Evolutionary conservation across 2,113 vertebrate genomes (phyloP).

Genomic region (Oryzias javanicus): DNA sequence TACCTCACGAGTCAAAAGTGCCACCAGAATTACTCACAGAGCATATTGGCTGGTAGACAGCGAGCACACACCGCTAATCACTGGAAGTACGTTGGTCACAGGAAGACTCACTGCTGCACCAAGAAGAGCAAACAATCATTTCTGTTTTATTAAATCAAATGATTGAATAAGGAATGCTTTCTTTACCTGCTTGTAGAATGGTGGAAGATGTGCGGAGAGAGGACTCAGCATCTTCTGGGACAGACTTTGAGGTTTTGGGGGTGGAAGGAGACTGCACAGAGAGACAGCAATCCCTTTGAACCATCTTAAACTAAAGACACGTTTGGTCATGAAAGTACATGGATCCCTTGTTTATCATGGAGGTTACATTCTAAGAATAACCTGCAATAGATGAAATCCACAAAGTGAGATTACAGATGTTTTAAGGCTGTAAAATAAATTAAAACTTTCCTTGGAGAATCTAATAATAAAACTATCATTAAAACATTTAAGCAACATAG

Average conservation of each 20-base stretch:
- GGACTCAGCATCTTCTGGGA: not conserved
- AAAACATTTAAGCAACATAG: too few relatives aligned
- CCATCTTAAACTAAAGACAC: too few relatives aligned
- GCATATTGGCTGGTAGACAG: slow-evolving; percentile 16
- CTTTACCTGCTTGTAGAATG: slow-evolving; percentile 37
- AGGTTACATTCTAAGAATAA: too few relatives aligned
- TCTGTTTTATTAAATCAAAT: not conserved
- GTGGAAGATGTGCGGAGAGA: not conserved
- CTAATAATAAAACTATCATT: too few relatives aligned
- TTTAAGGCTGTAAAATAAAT: too few relatives aligned
- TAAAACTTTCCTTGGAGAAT: too few relatives aligned
- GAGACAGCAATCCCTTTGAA: slow-evolving; percentile 5
- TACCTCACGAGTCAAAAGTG: not conserved
- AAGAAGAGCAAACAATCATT: not conserved
- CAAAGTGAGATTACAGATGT: too few relatives aligned
- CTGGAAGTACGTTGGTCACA: slow-evolving; percentile 36
- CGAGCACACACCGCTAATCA: slow-evolving; percentile 62
- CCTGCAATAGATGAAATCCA: too few relatives aligned
- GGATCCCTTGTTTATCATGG: too few relatives aligned
- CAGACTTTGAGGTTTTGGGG: slow-evolving; percentile 7
- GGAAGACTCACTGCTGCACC: slow-evolving; percentile 47
- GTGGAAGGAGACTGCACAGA: not conserved
- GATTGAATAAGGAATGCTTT: not conserved
- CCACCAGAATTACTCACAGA: slow-evolving; percentile 44
- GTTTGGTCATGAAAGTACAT: too few relatives aligned